A percentile compares a stretch with the other conserved stretches of the same genome.
Conservation (phyloP, 2,888 invertebrate species). For the Fragum sueziense region DNA sequence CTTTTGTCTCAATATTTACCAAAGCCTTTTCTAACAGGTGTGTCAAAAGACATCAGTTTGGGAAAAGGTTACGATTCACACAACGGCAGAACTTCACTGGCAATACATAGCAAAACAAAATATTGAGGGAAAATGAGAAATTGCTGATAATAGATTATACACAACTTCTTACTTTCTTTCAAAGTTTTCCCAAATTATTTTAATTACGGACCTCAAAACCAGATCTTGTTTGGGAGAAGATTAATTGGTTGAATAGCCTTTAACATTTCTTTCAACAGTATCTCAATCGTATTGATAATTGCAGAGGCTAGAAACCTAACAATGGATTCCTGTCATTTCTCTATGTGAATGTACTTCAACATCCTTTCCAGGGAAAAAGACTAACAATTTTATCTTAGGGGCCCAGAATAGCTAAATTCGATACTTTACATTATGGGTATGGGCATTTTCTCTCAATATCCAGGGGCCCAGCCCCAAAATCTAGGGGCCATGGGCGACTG, state of each 20-base stretch:
- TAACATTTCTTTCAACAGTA: background rate
- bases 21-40: no score
- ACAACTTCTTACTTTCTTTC: background rate
- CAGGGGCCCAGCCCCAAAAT: no score
- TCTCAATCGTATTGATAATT: background rate
- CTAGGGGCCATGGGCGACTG: no score
- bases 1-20: no score
- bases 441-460: no score
- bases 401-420: no score
- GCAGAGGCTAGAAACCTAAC: background rate
- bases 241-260: background rate
- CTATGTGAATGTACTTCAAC: background rate
- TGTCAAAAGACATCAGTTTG: background rate
- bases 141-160: background rate
- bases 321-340: background rate
- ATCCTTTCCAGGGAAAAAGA: no score
- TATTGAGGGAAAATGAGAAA: background rate
- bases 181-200: background rate
- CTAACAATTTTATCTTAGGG: no score
- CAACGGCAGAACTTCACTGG: background rate
- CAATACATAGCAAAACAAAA: no score
- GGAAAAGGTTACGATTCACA: background rate
- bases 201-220: background rate
- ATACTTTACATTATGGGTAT: no score
- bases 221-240: background rate